Percentiles rank a stretch among this genome's conserved stretches.
Conservation (phyloP, 2,113 vertebrate genomes). For the Petaurus breviceps region DNA sequence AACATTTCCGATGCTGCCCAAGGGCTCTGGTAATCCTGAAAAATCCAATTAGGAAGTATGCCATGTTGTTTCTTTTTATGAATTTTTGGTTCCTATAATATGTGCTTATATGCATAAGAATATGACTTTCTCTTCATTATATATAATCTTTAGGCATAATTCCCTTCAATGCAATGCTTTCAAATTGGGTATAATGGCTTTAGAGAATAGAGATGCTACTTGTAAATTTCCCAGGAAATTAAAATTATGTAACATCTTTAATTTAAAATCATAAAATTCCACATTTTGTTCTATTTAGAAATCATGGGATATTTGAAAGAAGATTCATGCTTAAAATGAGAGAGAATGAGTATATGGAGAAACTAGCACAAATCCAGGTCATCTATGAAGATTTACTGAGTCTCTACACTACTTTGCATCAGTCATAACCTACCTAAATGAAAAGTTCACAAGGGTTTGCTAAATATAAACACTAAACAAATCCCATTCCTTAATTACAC, state of each 20-base stretch:
- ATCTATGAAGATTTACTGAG: neutral
- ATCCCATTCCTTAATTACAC: neutral
- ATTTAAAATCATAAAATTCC: constrained; percentile 27
- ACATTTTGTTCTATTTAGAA: constrained; percentile 21
- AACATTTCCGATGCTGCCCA: neutral
- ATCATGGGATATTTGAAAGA: constrained; percentile 25
- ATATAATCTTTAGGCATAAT: constrained; percentile 26
- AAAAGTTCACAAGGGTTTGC: neutral
- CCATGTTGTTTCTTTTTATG: neutral
- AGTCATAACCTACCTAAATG: neutral
- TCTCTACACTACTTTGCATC: neutral
- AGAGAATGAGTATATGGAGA: constrained; percentile 28
- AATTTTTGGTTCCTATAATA: neutral
- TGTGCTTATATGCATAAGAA: neutral
- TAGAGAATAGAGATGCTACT: constrained; percentile 14
- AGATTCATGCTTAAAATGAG: constrained; percentile 45
- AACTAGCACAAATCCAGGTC: neutral
- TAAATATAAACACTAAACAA: neutral
- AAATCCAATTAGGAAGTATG: neutral
- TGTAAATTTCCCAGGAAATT: constrained; percentile 37
- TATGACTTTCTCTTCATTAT: constrained; percentile 1
- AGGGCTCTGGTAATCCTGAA: neutral
- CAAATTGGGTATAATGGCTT: neutral
- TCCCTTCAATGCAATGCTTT: constrained; percentile 7
- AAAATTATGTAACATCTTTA: neutral